Evolutionary conservation across 2,888 invertebrate species (phyloP).

Genomic region (Meghimatium bilineatum): DNA sequence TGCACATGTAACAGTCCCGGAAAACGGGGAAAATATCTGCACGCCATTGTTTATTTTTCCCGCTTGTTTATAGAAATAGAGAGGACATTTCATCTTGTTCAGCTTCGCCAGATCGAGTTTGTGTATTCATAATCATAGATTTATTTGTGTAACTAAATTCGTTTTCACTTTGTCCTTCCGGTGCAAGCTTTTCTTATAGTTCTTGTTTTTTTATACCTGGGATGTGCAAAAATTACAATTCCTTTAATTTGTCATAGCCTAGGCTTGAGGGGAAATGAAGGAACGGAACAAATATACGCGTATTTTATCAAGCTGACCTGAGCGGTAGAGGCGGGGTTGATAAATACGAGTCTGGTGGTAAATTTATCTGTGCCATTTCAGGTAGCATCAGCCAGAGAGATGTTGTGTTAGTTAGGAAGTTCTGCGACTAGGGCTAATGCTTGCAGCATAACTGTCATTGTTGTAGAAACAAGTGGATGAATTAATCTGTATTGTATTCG

Average conservation of each 20-base stretch:
- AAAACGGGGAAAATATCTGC: not conserved
- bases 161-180: constrained; percentile 9
- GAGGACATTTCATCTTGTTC: not conserved
- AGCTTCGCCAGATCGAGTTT: not conserved
- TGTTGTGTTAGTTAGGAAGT: not conserved
- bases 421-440: not conserved
- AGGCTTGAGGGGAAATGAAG: not conserved
- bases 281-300: not conserved
- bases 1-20: not conserved
- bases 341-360: not conserved
- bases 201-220: not conserved
- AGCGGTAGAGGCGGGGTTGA: not conserved
- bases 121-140: not conserved
- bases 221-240: not conserved
- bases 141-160: not conserved
- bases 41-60: not conserved
- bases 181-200: not conserved
- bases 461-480: not conserved
- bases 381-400: not conserved
- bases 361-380: not conserved
- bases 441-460: not conserved
- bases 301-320: not conserved
- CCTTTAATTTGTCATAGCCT: not conserved
- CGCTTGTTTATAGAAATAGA: not conserved
- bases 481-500: not conserved